Conservation (phyloP, 2,888 invertebrate species). For the Thereva nobilitata region DNA sequence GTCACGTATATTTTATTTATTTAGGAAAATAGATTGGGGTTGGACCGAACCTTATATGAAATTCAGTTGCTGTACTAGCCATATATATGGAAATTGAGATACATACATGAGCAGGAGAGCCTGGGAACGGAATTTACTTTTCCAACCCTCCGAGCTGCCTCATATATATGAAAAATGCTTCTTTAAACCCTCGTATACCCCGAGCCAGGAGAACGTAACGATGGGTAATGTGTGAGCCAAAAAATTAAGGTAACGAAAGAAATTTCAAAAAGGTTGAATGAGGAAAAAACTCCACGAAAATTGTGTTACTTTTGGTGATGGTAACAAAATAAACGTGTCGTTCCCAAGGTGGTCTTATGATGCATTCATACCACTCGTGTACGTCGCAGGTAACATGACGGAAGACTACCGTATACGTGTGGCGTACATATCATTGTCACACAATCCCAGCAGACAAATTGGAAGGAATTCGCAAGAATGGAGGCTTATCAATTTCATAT, state of each 20-base stretch:
- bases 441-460: too few species aligned
- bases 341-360: too few species aligned
- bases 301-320: conserved; percentile 2
- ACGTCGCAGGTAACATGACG: too few species aligned
- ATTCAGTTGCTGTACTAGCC: conserved; percentile 34
- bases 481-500: too few species aligned
- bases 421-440: too few species aligned
- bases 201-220: background rate
- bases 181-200: conserved; percentile 28
- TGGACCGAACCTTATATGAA: conserved; percentile 36
- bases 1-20: conserved; percentile 44
- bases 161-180: conserved; percentile 15
- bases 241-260: conserved; percentile 25
- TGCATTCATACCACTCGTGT: too few species aligned
- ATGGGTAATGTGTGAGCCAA: conserved; percentile 23
- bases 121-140: conserved; percentile 10
- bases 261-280: conserved; percentile 15
- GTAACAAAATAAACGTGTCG: too few species aligned
- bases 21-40: conserved; percentile 43
- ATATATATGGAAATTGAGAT: conserved; percentile 35
- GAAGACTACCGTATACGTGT: too few species aligned
- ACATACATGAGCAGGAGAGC: conserved; percentile 4
- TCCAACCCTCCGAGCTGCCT: conserved; percentile 4
- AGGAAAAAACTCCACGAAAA: conserved; percentile 12
- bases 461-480: too few species aligned